A percentile compares a stretch with the other conserved stretches of the same genome.
Evolutionary conservation across 2,797 vertebrate species (phyloP).

Genomic region (Muscicapa striata): DNA sequence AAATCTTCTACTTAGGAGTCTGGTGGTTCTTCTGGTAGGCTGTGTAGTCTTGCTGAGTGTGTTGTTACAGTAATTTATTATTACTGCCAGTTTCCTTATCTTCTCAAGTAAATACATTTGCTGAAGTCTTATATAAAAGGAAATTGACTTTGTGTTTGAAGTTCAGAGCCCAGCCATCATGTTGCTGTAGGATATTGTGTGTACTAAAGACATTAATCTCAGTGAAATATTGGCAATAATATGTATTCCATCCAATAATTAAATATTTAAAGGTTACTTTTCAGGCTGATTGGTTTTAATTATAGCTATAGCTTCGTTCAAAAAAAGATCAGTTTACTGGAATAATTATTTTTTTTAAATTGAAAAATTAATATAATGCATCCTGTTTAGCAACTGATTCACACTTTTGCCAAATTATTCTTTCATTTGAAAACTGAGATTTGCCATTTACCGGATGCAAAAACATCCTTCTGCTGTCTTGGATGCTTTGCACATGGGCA

Average conservation of each 20-base stretch:
- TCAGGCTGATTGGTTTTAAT: neutral
- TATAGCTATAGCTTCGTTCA: neutral
- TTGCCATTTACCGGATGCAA: neutral
- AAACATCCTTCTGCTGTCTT: neutral
- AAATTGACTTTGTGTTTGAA: neutral
- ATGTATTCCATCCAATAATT: neutral
- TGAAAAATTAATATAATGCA: neutral
- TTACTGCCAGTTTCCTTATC: neutral
- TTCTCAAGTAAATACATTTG: neutral
- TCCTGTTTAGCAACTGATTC: neutral
- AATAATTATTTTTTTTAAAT: neutral
- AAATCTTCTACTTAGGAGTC: neutral
- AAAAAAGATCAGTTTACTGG: neutral
- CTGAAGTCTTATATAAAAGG: neutral
- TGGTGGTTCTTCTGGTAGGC: neutral
- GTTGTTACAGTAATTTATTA: neutral
- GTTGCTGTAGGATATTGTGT: neutral
- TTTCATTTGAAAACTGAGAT: neutral
- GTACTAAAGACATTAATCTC: neutral
- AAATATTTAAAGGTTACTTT: constrained; percentile 6
- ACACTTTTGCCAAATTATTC: neutral
- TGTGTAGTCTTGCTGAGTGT: neutral
- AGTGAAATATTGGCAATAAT: neutral
- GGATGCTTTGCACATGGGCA: neutral
- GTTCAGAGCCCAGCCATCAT: neutral